Evolutionary conservation across 2,797 vertebrate genomes (phyloP).

Genomic region (Xiphorhynchus erythropygius): DNA sequence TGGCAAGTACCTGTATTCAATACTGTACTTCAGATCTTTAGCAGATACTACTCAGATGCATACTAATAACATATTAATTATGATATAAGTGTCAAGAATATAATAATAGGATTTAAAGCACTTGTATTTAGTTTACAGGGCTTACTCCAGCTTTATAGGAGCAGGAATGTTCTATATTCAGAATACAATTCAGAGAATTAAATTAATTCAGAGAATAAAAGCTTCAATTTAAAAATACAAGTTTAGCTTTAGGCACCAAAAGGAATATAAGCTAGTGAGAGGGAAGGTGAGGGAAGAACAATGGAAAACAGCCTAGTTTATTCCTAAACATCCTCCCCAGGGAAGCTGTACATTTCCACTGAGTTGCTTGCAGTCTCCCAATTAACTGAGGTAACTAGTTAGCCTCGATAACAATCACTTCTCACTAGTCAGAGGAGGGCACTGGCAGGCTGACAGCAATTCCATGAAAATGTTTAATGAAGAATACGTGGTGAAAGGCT

Average conservation of each 20-base stretch:
- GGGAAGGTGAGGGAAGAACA: neutral
- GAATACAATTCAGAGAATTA: neutral
- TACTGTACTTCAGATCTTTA: neutral
- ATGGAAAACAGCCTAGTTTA: neutral
- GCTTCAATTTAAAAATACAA: neutral
- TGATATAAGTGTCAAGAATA: neutral
- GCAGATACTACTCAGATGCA: neutral
- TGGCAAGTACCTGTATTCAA: neutral
- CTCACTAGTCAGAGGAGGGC: neutral
- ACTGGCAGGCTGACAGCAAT: neutral
- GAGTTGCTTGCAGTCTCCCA: neutral
- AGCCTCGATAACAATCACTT: neutral
- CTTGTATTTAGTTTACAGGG: neutral
- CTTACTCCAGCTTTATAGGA: neutral
- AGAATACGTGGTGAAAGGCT: neutral
- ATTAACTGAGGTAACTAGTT: neutral
- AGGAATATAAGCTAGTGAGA: neutral
- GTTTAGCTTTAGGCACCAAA: neutral
- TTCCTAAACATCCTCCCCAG: neutral
- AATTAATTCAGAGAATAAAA: neutral
- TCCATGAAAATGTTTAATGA: neutral
- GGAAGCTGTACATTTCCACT: neutral
- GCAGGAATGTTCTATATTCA: neutral
- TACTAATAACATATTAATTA: neutral
- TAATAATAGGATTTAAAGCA: neutral